These are phyloP conservation scores for Oxygymnocypris stewartii DNA, from an alignment of 2,113 vertebrate genomes.

Conservation along the genomic window DNA sequence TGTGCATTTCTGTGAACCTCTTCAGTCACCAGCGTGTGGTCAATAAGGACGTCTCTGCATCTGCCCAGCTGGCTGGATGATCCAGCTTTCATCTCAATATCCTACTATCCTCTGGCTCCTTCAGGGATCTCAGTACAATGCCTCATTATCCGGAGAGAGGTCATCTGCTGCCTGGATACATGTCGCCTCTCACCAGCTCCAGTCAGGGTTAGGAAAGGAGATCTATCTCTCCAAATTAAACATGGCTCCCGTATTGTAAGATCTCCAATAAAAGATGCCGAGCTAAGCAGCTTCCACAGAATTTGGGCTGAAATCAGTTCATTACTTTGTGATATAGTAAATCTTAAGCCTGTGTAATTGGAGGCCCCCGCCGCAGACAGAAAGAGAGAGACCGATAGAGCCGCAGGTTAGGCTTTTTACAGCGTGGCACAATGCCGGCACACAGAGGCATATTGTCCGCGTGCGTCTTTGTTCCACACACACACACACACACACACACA, in stretches of 20 bases:
- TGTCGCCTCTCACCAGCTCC: slow-evolving; percentile 36
- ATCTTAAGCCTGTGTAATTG: slow-evolving; percentile 51
- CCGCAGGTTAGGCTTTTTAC: slow-evolving; percentile 21
- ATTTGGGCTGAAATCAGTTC: slow-evolving; percentile 44
- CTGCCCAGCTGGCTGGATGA: slow-evolving; percentile 30
- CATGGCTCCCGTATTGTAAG: slow-evolving; percentile 47
- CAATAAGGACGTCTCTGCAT: slow-evolving; percentile 14
- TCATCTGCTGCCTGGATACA: slow-evolving; percentile 37
- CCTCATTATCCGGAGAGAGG: slow-evolving; percentile 38
- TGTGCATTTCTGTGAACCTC: slow-evolving; percentile 6
- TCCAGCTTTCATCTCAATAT: slow-evolving; percentile 22
- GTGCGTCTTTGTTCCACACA: slow-evolving; percentile 25
- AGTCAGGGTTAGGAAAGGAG: slow-evolving; percentile 40
- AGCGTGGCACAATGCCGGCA: slow-evolving; percentile 29
- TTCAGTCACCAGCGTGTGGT: slow-evolving; percentile 11
- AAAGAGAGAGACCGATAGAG: slow-evolving; percentile 17
- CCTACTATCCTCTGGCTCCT: slow-evolving; percentile 21
- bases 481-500: not conserved
- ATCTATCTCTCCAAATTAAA: slow-evolving; percentile 47
- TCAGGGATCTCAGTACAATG: slow-evolving; percentile 38
- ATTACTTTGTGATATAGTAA: slow-evolving; percentile 26
- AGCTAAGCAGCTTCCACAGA: slow-evolving; percentile 42
- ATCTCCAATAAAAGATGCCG: slow-evolving; percentile 46
- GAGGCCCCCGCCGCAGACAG: slow-evolving; percentile 28
- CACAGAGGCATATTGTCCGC: slow-evolving; percentile 28